Percentiles rank a stretch among this genome's conserved stretches.
These are phyloP conservation scores for Lampris incognitus DNA, from an alignment of 2,113 vertebrate genomes.

Conservation along the genomic window DNA sequence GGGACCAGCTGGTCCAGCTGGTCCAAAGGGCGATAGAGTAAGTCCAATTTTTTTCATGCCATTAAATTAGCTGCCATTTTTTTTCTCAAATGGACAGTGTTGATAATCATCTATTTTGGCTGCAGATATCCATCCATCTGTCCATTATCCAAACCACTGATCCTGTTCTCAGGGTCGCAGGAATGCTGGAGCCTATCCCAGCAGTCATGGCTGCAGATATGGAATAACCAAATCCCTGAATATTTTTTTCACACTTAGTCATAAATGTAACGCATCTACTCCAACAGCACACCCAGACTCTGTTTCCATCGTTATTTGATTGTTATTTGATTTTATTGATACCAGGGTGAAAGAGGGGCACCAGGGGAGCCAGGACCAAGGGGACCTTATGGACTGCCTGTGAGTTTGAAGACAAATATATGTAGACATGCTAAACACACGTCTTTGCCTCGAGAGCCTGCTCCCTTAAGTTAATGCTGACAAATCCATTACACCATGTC, in stretches of 20 bases:
- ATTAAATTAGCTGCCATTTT: neutral
- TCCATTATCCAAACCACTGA: no score
- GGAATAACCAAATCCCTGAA: no score
- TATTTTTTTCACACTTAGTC: no score
- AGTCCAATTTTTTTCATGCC: conserved; percentile 68
- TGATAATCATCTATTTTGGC: neutral
- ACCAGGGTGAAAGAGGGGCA: conserved; percentile 83
- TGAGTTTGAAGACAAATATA: conserved; percentile 79
- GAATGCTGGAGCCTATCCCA: no score
- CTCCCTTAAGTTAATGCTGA: no score
- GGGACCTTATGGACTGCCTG: conserved; percentile 96
- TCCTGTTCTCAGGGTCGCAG: no score
- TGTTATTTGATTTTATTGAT: conserved; percentile 27
- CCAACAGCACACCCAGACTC: no score
- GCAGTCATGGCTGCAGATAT: no score
- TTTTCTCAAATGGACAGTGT: neutral
- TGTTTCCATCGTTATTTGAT: neutral
- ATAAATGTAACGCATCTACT: no score
- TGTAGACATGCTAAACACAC: neutral
- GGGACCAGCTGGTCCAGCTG: conserved; percentile 93
- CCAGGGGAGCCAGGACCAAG: conserved; percentile 92
- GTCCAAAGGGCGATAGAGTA: conserved; percentile 97
- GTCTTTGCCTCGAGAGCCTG: no score
- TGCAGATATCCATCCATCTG: no score
- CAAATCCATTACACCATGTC: no score